A percentile compares a stretch with the other conserved stretches of the same genome.
Conservation (phyloP, 2,888 invertebrate genomes). For the Melanostoma mellinum region DNA sequence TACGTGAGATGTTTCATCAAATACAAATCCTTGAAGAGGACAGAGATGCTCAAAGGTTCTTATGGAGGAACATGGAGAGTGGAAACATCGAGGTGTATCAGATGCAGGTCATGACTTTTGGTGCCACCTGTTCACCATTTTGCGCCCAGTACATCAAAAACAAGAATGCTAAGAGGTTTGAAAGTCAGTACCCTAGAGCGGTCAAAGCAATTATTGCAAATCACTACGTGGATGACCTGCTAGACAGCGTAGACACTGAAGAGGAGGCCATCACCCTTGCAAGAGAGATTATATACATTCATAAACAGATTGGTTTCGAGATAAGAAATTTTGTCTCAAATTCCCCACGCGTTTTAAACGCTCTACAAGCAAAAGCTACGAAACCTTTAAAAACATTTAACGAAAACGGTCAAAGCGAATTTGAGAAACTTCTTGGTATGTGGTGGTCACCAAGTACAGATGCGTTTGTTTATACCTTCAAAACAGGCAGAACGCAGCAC, state of each 20-base stretch:
- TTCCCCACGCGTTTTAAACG: not conserved
- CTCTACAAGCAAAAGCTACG: not conserved
- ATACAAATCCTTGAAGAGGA: not conserved
- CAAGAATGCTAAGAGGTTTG: conserved; percentile 70
- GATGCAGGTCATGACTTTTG: conserved; percentile 1
- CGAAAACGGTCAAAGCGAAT: not conserved
- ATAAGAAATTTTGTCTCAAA: conserved; percentile 69
- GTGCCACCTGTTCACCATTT: not conserved
- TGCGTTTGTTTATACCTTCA: conserved; percentile 51
- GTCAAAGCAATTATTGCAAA: conserved; percentile 53
- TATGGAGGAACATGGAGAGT: not conserved
- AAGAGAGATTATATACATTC: too few relatives aligned
- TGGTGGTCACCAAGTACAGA: conserved; percentile 64
- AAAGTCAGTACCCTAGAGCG: conserved; percentile 56
- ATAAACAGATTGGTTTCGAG: not conserved
- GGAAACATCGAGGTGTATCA: not conserved
- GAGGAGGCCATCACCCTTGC: conserved; percentile 13
- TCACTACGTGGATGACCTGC: conserved; percentile 62
- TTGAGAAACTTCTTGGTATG: conserved; percentile 54
- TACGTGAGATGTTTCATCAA: not conserved
- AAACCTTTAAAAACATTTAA: not conserved
- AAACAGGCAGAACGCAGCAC: not conserved
- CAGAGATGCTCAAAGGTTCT: not conserved
- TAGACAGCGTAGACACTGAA: conserved; percentile 69
- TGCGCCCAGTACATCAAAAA: conserved; percentile 69